A percentile compares a stretch with the other conserved stretches of the same genome.
Evolutionary conservation across 2,888 invertebrate species (phyloP).

Genomic region (Therioaphis trifolii): DNA sequence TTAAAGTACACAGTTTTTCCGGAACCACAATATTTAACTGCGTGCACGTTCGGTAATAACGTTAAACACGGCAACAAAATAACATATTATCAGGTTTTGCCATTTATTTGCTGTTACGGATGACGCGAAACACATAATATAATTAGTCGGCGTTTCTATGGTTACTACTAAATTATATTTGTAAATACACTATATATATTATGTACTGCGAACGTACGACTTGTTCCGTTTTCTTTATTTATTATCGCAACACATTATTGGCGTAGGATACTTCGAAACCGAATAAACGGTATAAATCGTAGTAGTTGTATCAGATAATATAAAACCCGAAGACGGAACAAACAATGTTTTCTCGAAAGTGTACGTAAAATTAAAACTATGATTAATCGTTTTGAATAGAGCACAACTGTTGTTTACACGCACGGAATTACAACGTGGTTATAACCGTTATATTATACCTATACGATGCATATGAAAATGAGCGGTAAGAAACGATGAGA

Average conservation of each 20-base stretch:
- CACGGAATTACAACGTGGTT: not conserved
- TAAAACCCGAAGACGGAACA: no score
- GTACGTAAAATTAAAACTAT: no score
- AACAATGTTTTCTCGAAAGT: no score
- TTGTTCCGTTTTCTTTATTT: not conserved
- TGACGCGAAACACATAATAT: not conserved
- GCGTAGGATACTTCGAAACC: not conserved
- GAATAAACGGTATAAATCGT: not conserved
- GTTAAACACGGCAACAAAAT: not conserved
- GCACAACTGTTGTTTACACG: not conserved
- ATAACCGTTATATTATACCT: not conserved
- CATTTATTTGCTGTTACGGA: not conserved
- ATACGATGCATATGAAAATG: not conserved
- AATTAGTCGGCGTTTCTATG: constrained; percentile 3
- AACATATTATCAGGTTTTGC: not conserved
- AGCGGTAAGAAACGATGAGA: not conserved
- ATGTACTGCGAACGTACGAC: no score
- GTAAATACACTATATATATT: not conserved
- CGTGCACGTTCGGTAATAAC: no score
- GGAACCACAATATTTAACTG: no score
- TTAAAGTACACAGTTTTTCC: no score
- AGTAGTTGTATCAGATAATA: no score
- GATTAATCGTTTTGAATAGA: no score
- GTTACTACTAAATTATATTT: constrained; percentile 10
- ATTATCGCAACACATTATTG: not conserved